Evolutionary conservation across 2,888 invertebrate species (phyloP).

Genomic region (Chrysina gloriosa): DNA sequence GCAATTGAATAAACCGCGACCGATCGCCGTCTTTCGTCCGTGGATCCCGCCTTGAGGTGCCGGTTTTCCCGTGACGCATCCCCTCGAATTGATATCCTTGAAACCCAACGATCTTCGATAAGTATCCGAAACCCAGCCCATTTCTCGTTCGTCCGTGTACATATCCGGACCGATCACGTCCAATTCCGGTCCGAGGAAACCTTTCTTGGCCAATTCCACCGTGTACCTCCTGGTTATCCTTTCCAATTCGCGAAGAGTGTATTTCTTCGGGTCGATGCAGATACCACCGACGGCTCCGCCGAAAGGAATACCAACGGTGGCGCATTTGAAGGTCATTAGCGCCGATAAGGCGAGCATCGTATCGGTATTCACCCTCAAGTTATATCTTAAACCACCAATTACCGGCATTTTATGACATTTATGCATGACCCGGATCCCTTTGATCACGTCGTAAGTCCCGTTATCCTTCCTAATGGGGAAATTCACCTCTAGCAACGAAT

Average conservation of each 20-base stretch:
- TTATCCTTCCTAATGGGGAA: slow-evolving; percentile 79
- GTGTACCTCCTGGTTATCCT: slow-evolving; percentile 79
- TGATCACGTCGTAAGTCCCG: slow-evolving; percentile 77
- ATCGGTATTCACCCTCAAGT: slow-evolving; percentile 70
- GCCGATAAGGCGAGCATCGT: slow-evolving; percentile 85
- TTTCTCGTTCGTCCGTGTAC: slow-evolving; percentile 83
- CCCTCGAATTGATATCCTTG: slow-evolving; percentile 82
- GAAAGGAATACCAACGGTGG: slow-evolving; percentile 83
- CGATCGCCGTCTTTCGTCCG: slow-evolving; percentile 86
- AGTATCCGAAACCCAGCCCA: slow-evolving; percentile 87
- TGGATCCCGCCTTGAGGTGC: slow-evolving; percentile 89
- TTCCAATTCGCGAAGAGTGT: slow-evolving; percentile 78
- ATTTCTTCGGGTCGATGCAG: slow-evolving; percentile 78
- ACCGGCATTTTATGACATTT: slow-evolving; percentile 77
- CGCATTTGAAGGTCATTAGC: slow-evolving; percentile 87
- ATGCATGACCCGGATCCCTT: slow-evolving; percentile 80
- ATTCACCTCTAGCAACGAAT: slow-evolving; percentile 73
- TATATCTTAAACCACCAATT: slow-evolving; percentile 58
- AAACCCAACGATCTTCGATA: slow-evolving; percentile 78
- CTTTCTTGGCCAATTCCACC: slow-evolving; percentile 72
- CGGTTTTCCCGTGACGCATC: slow-evolving; percentile 90
- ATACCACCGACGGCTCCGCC: slow-evolving; percentile 83
- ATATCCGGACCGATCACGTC: slow-evolving; percentile 87
- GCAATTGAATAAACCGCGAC: slow-evolving; percentile 81
- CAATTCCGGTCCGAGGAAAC: slow-evolving; percentile 74